Base-by-base conservation (phyloP, 2,888 invertebrate genomes). In the Stegophylla sp. region DNA sequence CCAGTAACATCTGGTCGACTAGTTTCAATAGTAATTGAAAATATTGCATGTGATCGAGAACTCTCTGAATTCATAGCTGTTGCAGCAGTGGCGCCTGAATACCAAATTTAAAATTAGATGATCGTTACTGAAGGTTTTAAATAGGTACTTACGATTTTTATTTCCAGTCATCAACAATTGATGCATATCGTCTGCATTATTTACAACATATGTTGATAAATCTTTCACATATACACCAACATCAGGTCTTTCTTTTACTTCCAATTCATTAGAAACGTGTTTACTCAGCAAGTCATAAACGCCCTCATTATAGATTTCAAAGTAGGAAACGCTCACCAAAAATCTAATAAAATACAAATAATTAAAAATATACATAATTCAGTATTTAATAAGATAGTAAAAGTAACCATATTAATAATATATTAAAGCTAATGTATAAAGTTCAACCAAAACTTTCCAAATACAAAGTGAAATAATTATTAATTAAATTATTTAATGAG, bases 271-370 rank as follows among this genome's bases (percentile, higher is more conserved):
- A 41, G 82, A 82, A 85, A 91, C 91, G 9, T 93, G 93, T 86
- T 94, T 95, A 13, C 93, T 93, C 5, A 99, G 89, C 63, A 99
- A 89, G 88, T 99, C 99, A 41, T 98, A 90, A 0, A 99, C 96
- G 87, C 99, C 98, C 87, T 99, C 99, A 87, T 99, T 99, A 88
- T 99, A 99, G 83, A 99, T 98, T 89, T 99, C 98, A 87, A 99
- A 89, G 87, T 98, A 99, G 0, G 98, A 97, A 7, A 98, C 98
- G 84, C 98, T 92, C 9, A 99, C 98, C 74, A 98, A 89, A 88
- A 99, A 99, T 85, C 94, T 94, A 85, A 71, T 12, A 85, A 83
- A 26, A 82, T n/a, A 56, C 23, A 64, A 75, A n/a, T 9, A 59
- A 53, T 23, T 20, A 75, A 53, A 9, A 4, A 67, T 34, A 34